Base-by-base conservation (phyloP, 2,888 invertebrate species). In the Norana najaformis region DNA sequence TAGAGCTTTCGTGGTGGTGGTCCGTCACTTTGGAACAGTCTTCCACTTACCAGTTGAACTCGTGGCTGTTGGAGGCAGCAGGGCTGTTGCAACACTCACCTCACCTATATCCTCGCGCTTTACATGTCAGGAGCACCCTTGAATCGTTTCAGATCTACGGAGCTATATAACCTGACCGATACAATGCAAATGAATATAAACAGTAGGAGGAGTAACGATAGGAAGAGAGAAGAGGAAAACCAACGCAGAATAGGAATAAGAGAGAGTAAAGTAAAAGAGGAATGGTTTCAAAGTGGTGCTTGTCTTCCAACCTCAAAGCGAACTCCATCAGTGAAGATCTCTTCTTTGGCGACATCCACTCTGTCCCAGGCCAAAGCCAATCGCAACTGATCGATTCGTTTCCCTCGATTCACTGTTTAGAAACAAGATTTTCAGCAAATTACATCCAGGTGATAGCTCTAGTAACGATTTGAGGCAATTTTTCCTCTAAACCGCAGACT, bases 321-420 rank as follows among this genome's bases (percentile, higher is more conserved):
- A 82, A 93, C 93, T 41, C 95, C 94, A 91, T 94, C 94, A 30
- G 94, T 93, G 91, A 95, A 95, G 88, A 95, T 95, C 88, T 95
- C 94, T 91, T 93, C 94, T 91, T 94, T 94, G 89, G 95, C 95
- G 16, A 95, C 93, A 92, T 95, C 95, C 90, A 95, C 94, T 91
- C 95, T 92, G 93, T 95, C 95, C 95, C 95, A 95, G 38, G 94
- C 94, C 34, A 95, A 92, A 16, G 95, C 95, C 36, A 95, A 93
- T 90, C 93, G 93, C 89, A 95, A 91, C 93, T 95, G 95, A 90
- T 95, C 94, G 92, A 94, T 92, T 11, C 93, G 92, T 82, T 94
- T 93, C 53, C 93, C 93, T 90, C 93, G 93, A 91, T 94, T 94
- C 69, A 93, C 94, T 94, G 92, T 20, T 39, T n/a, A 38, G 20